phyloP scores from a whole-genome alignment of 64 coral and sea anemone genomes.

The Stichodactyla helianthus region DNA sequence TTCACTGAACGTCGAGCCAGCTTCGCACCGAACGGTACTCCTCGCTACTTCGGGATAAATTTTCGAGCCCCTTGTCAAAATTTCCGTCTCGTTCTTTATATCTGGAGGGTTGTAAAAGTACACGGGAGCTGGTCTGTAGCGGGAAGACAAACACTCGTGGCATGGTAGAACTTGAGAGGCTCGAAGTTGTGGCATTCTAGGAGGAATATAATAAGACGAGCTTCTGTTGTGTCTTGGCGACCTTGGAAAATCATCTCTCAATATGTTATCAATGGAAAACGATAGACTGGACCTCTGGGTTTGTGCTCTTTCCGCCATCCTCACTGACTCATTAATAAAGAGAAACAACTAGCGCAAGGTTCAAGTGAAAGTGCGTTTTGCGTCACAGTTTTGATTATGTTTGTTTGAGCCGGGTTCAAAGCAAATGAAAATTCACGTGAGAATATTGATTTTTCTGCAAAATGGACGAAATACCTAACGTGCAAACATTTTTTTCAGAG shows the following conservation, averaged over 20 bases:
- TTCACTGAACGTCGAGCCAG: background rate
- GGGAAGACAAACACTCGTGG: background rate
- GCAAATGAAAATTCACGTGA: background rate
- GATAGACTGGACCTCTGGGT: background rate
- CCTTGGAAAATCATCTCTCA: conserved; percentile 29
- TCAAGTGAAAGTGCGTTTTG: conserved; percentile 23
- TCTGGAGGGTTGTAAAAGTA: conserved; percentile 4
- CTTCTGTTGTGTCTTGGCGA: background rate
- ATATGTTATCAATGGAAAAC: conserved; percentile 22
- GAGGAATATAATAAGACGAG: background rate
- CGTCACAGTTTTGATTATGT: conserved; percentile 26
- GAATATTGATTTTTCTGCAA: background rate
- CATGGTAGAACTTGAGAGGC: background rate
- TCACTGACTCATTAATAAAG: conserved; percentile 6
- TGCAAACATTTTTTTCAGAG: background rate
- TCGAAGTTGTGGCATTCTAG: background rate
- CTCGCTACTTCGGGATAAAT: background rate
- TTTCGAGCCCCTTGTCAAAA: background rate
- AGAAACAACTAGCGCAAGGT: background rate
- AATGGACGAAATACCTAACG: background rate
- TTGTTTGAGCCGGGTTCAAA: background rate
- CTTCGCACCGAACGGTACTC: background rate
- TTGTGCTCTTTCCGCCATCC: conserved; percentile 24
- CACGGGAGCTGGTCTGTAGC: background rate
- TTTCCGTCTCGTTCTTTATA: background rate